A percentile compares a stretch with the other conserved stretches of the same genome.
phyloP scores from a whole-genome alignment of 2,797 vertebrate genomes.

The Microcaecilia unicolor region DNA sequence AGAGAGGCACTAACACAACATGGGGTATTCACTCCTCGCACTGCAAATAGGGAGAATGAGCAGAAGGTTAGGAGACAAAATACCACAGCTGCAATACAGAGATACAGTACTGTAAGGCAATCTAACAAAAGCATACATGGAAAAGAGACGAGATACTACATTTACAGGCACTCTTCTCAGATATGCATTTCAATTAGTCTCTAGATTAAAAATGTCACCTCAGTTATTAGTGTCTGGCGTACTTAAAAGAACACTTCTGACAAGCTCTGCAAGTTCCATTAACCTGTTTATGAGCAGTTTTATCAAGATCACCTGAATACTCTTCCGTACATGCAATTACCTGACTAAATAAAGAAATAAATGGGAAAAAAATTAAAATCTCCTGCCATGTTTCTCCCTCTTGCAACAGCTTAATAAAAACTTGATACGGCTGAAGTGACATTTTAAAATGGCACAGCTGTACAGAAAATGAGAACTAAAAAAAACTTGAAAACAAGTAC shows the following conservation, averaged over 20 bases:
- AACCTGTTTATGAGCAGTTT: no score
- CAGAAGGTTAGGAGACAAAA: constrained; percentile 36
- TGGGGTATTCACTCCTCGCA: constrained; percentile 83
- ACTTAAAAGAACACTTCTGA: no score
- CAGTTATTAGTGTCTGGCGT: no score
- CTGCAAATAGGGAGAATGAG: constrained; percentile 58
- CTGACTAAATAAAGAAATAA: no score
- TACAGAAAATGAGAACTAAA: background rate
- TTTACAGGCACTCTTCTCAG: background rate
- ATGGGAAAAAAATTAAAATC: constrained; percentile 14
- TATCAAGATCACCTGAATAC: no score
- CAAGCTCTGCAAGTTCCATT: no score
- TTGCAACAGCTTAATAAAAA: constrained; percentile 1
- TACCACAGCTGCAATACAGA: no score
- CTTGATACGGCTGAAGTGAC: constrained; percentile 1
- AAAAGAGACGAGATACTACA: no score
- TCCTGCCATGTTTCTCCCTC: constrained; percentile 2
- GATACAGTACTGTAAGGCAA: no score
- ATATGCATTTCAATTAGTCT: background rate
- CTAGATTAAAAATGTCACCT: no score
- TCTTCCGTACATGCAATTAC: no score
- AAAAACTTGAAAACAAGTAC: constrained; percentile 3
- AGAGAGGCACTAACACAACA: constrained; percentile 90
- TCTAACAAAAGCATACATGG: no score
- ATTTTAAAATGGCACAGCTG: background rate